Evolutionary conservation across 2,888 invertebrate species (phyloP).

Genomic region (Pammene aurita): DNA sequence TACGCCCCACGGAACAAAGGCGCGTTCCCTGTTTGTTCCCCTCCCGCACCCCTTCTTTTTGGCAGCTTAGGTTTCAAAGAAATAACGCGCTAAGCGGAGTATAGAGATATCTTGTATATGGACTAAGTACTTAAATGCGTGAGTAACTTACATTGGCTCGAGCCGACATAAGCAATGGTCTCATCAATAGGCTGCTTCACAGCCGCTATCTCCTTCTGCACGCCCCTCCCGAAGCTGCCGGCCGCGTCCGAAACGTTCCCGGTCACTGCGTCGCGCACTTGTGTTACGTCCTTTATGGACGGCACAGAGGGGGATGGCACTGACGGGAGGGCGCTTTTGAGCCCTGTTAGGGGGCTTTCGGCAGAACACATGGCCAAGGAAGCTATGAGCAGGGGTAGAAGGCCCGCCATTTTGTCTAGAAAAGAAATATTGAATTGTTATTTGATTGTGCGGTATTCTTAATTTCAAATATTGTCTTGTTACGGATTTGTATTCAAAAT

Average conservation of each 20-base stretch:
- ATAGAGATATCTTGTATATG: too few species aligned
- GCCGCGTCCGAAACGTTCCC: constrained; percentile 16
- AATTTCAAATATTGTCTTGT: too few species aligned
- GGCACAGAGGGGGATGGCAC: constrained; percentile 3
- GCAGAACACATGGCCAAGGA: constrained; percentile 32
- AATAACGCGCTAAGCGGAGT: too few species aligned
- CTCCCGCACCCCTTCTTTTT: too few species aligned
- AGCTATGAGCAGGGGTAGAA: constrained; percentile 31
- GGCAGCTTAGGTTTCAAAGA: too few species aligned
- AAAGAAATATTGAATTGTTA: not conserved
- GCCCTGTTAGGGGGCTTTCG: constrained; percentile 23
- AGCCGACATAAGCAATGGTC: constrained; percentile 52
- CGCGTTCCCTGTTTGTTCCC: too few species aligned
- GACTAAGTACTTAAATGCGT: too few species aligned
- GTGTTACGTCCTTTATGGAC: not conserved
- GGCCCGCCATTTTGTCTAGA: constrained; percentile 27
- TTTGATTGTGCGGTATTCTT: not conserved
- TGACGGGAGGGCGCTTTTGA: constrained; percentile 6
- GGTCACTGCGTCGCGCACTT: constrained; percentile 12
- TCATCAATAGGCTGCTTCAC: constrained; percentile 60
- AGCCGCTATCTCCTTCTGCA: constrained; percentile 53
- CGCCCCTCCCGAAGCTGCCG: constrained; percentile 37
- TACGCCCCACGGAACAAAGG: too few species aligned
- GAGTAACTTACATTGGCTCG: constrained; percentile 56
- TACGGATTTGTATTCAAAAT: too few species aligned